Conservation (phyloP, 2,888 invertebrate genomes). For the Oscheius sp. region DNA sequence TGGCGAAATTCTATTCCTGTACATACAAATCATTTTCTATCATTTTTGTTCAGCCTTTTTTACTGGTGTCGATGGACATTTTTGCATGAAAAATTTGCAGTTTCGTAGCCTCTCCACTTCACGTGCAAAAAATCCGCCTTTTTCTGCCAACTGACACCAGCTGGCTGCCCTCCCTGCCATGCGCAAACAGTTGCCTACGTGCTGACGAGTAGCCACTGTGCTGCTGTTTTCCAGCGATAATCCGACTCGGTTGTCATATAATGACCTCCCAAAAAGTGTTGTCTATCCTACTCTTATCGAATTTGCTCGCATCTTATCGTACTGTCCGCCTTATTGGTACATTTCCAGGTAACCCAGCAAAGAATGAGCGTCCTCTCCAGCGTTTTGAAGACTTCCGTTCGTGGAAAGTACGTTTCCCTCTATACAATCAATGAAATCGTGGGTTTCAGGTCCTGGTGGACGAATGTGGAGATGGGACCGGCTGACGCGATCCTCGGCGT, state of each 20-base stretch:
- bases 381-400: constrained; percentile 50
- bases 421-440: neutral
- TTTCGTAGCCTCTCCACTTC: no score
- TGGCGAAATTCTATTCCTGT: no score
- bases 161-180: neutral
- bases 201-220: constrained; percentile 6
- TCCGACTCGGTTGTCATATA: neutral
- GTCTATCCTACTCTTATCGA: constrained; percentile 25
- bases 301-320: constrained; percentile 3
- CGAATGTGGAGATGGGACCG: constrained; percentile 71
- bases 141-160: constrained; percentile 9
- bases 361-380: constrained; percentile 20
- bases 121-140: neutral
- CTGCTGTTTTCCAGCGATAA: neutral
- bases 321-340: neutral
- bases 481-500: constrained; percentile 86
- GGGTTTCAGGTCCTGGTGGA: constrained; percentile 63
- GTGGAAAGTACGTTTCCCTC: constrained; percentile 46
- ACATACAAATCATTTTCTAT: no score
- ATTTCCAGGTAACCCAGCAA: neutral
- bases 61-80: no score
- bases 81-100: no score
- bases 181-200: constrained; percentile 27
- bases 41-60: no score
- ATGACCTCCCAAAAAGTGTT: neutral